Conservation (phyloP, 2,113 vertebrate genomes). For the Malurus cyaneus region DNA sequence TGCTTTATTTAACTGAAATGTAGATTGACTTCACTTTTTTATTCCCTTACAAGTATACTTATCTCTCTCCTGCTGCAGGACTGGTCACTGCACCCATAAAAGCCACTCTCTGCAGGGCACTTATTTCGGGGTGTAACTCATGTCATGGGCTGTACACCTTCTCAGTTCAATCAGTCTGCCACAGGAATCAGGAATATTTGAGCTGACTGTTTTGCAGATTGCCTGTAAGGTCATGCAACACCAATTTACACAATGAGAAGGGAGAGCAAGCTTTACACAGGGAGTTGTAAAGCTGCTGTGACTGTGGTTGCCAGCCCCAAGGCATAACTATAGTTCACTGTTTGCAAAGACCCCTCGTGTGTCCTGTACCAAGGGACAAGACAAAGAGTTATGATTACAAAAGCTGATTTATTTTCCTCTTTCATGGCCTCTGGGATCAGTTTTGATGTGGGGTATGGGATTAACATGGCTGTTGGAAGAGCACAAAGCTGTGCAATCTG, state of each 20-base stretch:
- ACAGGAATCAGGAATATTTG: background rate
- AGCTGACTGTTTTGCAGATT: background rate
- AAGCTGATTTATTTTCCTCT: background rate
- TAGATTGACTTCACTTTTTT: background rate
- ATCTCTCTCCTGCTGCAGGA: background rate
- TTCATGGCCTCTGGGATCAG: background rate
- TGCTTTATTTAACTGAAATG: background rate
- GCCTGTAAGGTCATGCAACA: background rate
- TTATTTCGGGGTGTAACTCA: background rate
- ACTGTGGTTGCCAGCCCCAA: background rate
- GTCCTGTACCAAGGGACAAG: background rate
- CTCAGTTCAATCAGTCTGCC: fast-evolving
- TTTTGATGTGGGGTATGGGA: background rate
- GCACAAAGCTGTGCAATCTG: background rate
- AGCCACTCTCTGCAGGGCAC: background rate
- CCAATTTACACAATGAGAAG: background rate
- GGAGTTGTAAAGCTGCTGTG: background rate
- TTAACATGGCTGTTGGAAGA: background rate
- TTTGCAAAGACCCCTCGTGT: background rate
- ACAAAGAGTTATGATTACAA: background rate
- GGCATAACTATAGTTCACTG: fast-evolving
- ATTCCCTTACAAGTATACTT: background rate
- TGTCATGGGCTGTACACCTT: fast-evolving
- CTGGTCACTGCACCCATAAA: background rate
- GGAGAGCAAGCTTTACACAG: background rate